Evolutionary conservation across 2,113 vertebrate genomes (phyloP).

Genomic region (Psilopsiagon aurifrons): DNA sequence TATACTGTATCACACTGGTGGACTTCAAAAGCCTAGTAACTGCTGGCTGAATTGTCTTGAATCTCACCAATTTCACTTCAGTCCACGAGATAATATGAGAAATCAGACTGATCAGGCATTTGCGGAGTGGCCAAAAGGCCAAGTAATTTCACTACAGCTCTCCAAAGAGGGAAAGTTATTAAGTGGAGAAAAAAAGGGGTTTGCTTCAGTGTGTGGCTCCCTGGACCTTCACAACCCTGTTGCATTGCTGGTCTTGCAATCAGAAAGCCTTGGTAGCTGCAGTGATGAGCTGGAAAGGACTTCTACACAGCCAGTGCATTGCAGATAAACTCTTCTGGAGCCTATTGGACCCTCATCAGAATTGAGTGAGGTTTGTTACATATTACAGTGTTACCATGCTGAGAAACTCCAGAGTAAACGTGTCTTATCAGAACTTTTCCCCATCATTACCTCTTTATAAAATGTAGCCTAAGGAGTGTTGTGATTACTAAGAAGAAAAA

Average conservation of each 20-base stretch:
- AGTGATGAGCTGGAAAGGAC: neutral
- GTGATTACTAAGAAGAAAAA: neutral
- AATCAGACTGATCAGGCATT: neutral
- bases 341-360: neutral
- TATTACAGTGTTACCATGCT: neutral
- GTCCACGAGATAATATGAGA: neutral
- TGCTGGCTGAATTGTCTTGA: neutral
- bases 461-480: neutral
- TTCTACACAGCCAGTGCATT: neutral
- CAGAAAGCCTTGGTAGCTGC: neutral
- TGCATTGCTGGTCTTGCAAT: neutral
- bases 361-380: neutral
- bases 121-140: neutral
- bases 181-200: neutral
- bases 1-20: rapidly evolving
- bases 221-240: neutral
- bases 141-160: neutral
- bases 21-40: neutral
- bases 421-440: neutral
- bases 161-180: neutral
- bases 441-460: neutral
- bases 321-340: neutral
- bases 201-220: neutral
- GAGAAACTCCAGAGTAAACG: neutral
- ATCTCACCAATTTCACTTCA: neutral